phyloP scores from a whole-genome alignment of 2,797 vertebrate genomes.

The Natrix natrix region DNA sequence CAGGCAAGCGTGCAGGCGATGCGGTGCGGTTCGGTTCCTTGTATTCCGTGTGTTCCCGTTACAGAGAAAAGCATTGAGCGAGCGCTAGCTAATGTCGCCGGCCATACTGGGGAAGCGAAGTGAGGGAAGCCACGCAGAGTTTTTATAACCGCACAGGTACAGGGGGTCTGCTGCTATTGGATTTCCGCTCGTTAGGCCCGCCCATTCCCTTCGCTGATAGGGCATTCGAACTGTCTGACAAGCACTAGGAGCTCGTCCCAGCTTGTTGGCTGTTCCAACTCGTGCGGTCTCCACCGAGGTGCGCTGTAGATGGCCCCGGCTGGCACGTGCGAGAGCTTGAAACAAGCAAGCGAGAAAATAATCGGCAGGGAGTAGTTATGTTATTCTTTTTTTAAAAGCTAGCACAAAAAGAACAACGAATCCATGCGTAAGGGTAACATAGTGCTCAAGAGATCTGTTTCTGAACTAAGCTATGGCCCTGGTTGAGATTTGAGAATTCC shows the following conservation, averaged over 20 bases:
- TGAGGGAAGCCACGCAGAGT: slow-evolving; percentile 38
- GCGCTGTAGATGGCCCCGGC: background rate
- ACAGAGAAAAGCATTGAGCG: slow-evolving; percentile 93
- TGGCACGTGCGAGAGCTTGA: rapidly evolving
- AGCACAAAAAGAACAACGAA: background rate
- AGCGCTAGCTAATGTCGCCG: slow-evolving; percentile 99
- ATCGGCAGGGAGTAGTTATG: background rate
- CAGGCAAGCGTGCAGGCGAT: slow-evolving; percentile 60
- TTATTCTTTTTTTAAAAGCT: background rate
- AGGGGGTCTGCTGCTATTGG: slow-evolving; percentile 27
- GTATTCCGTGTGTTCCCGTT: slow-evolving; percentile 93
- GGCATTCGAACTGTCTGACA: background rate
- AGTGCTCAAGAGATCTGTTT: background rate
- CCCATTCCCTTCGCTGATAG: slow-evolving; percentile 38
- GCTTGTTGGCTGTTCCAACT: slow-evolving; percentile 8
- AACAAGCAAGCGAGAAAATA: background rate
- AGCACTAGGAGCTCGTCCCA: slow-evolving; percentile 6
- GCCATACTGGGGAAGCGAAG: slow-evolving; percentile 98
- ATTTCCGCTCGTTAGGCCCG: slow-evolving; percentile 1
- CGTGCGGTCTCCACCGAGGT: background rate
- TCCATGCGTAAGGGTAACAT: background rate
- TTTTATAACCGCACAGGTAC: slow-evolving; percentile 68
- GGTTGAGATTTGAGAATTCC: background rate
- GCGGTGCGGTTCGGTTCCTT: slow-evolving; percentile 88
- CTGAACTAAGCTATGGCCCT: background rate